Conservation (phyloP, 2,888 invertebrate species). For the Stenichneumon culpator region DNA sequence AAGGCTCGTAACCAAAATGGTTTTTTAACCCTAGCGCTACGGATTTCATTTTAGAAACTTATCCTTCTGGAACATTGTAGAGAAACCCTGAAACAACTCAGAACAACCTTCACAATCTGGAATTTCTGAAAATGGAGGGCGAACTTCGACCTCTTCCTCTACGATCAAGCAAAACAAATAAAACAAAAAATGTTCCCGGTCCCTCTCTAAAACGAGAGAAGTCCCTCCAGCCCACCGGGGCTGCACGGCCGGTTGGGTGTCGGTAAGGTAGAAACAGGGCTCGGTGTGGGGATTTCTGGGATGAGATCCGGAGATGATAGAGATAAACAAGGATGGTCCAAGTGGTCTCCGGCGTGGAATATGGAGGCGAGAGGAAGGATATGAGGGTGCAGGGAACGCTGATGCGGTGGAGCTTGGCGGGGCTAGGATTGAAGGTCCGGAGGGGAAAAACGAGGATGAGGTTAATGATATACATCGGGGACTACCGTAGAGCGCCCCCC, state of each 20-base stretch:
- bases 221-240: too few relatives aligned
- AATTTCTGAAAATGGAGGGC: too few relatives aligned
- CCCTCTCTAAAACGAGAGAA: too few relatives aligned
- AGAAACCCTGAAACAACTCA: too few relatives aligned
- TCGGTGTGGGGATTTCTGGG: conserved; percentile 4
- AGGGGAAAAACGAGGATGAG: conserved; percentile 81
- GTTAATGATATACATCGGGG: conserved; percentile 83
- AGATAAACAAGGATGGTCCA: not conserved
- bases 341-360: not conserved
- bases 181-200: too few relatives aligned
- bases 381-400: conserved; percentile 34
- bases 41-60: too few relatives aligned
- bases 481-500: conserved; percentile 76
- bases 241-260: not conserved
- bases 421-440: conserved; percentile 9
- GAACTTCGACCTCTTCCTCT: too few relatives aligned
- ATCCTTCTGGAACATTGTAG: too few relatives aligned
- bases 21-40: too few relatives aligned
- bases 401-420: conserved; percentile 48
- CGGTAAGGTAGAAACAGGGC: conserved; percentile 15
- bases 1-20: too few relatives aligned
- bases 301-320: not conserved
- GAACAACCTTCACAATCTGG: too few relatives aligned
- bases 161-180: too few relatives aligned
- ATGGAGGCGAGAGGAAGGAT: not conserved